phyloP scores from a whole-genome alignment of 2,113 vertebrate species.

The Rafetus swinhoei region DNA sequence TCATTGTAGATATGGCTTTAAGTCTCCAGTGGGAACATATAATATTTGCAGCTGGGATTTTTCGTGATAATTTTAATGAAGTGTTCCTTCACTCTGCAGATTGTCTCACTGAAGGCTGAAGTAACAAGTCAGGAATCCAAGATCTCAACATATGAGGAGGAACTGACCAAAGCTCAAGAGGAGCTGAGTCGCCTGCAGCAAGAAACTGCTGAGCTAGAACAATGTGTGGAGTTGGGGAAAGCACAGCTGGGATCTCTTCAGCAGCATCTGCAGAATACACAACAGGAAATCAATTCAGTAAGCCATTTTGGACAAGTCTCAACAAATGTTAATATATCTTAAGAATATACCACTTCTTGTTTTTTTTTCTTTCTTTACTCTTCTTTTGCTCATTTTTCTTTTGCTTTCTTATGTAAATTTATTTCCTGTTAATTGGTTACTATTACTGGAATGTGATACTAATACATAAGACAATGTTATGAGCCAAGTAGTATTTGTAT shows the following conservation, averaged over 20 bases:
- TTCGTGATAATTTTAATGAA: not conserved
- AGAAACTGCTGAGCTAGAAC: slow-evolving; percentile 90
- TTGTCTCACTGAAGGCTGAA: slow-evolving; percentile 90
- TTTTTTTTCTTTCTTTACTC: not conserved
- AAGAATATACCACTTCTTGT: not conserved
- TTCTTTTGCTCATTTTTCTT: not conserved
- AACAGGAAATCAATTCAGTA: slow-evolving; percentile 92
- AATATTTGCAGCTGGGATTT: not conserved
- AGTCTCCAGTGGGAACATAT: not conserved
- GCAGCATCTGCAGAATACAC: slow-evolving; percentile 90
- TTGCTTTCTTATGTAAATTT: not conserved
- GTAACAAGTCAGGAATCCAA: slow-evolving; percentile 92
- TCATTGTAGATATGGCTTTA: not conserved
- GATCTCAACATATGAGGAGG: slow-evolving; percentile 92
- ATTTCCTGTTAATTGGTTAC: not conserved
- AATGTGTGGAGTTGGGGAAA: slow-evolving; percentile 89
- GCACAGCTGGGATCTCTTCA: slow-evolving; percentile 91
- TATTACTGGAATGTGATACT: not conserved
- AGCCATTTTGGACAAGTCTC: slow-evolving; percentile 49
- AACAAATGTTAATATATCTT: not conserved
- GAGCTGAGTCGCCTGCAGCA: slow-evolving; percentile 92
- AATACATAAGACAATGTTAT: not conserved
- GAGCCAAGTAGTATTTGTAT: not conserved
- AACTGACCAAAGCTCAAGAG: slow-evolving; percentile 89
- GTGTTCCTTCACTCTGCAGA: slow-evolving; percentile 74